Evolutionary conservation across 2,797 vertebrate species (phyloP).

Genomic region (Lepilemur ruficaudatus): DNA sequence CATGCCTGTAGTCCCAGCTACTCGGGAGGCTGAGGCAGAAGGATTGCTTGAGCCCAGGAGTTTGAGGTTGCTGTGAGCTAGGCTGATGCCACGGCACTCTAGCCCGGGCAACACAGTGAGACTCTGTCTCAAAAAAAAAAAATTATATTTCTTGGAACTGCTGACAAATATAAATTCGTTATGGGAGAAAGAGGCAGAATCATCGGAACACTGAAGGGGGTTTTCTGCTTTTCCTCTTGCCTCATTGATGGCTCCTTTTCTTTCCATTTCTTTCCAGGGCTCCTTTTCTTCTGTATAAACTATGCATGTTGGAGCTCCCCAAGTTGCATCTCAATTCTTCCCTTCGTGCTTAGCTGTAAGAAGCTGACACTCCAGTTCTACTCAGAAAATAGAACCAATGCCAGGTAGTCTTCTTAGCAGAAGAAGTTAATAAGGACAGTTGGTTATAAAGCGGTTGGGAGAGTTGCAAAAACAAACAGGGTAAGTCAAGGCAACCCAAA

Average conservation of each 20-base stretch:
- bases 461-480: neutral
- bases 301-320: neutral
- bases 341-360: neutral
- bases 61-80: too few relatives aligned
- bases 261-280: neutral
- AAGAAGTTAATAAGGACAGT: neutral
- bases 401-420: neutral
- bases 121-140: too few relatives aligned
- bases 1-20: too few relatives aligned
- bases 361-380: neutral
- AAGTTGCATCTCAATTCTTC: neutral
- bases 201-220: neutral
- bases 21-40: too few relatives aligned
- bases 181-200: neutral
- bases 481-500: neutral
- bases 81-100: too few relatives aligned
- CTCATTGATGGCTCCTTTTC: neutral
- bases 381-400: neutral
- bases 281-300: neutral
- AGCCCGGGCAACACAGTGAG: too few relatives aligned
- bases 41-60: too few relatives aligned
- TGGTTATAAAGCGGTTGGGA: neutral
- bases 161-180: neutral
- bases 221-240: neutral
- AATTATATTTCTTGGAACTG: neutral